These are phyloP conservation scores for Coilia nasus DNA, from an alignment of 2,797 vertebrate species.

Conservation along the genomic window DNA sequence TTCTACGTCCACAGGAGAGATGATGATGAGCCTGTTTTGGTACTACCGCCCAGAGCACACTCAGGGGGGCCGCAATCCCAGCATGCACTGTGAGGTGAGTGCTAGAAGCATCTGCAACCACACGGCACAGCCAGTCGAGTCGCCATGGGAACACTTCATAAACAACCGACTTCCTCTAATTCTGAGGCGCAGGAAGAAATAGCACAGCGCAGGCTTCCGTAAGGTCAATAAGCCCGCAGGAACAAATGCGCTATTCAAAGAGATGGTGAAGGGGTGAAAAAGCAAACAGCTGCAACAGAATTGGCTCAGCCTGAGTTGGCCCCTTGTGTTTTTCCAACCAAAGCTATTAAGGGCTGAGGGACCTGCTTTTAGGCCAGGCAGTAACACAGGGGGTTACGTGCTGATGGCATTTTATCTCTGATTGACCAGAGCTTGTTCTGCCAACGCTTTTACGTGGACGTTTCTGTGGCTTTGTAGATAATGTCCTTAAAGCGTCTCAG, in stretches of 20 bases:
- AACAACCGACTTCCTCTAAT: conserved; percentile 57
- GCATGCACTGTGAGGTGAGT: conserved; percentile 93
- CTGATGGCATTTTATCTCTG: conserved; percentile 20
- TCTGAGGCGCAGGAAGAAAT: conserved; percentile 48
- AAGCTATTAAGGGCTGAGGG: conserved; percentile 19
- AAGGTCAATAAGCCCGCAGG: conserved; percentile 58
- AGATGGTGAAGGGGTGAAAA: not conserved
- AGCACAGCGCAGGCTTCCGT: conserved; percentile 50
- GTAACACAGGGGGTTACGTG: not conserved
- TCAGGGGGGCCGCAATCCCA: conserved; percentile 92
- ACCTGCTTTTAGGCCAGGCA: conserved; percentile 5
- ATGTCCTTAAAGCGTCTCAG: not conserved
- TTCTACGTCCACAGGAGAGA: conserved; percentile 80
- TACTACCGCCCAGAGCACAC: conserved; percentile 99
- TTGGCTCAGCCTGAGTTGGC: not conserved
- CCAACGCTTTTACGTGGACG: not conserved
- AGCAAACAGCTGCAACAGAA: conserved; percentile 15
- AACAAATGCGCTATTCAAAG: conserved; percentile 52
- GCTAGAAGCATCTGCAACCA: conserved; percentile 10
- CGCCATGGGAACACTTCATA: conserved; percentile 40
- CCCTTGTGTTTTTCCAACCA: conserved; percentile 18
- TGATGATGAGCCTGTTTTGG: conserved; percentile 99
- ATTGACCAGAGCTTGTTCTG: conserved; percentile 9
- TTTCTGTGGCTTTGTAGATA: conserved; percentile 14
- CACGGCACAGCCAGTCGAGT: not conserved